These are phyloP conservation scores for Poeciliopsis turneri DNA, from an alignment of 2,797 vertebrate genomes.

Conservation along the genomic window DNA sequence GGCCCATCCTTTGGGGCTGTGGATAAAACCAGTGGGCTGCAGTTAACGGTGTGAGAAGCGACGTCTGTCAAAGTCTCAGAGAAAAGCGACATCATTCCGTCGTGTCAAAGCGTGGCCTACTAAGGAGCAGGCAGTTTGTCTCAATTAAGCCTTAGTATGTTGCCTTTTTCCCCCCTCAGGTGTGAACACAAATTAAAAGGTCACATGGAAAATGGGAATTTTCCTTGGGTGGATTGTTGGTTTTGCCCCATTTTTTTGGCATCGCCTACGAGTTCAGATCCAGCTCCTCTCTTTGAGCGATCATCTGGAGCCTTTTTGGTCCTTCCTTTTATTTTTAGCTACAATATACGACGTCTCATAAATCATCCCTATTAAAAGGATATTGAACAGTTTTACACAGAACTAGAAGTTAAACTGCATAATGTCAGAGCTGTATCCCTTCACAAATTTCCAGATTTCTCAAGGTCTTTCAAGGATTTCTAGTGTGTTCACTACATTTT, in stretches of 20 bases:
- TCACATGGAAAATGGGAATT: conserved; percentile 5
- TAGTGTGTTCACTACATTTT: not conserved
- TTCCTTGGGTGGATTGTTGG: conserved; percentile 9
- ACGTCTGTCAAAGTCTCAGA: conserved; percentile 67
- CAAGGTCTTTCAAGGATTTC: not conserved
- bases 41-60: conserved; percentile 83
- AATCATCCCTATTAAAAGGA: conserved; percentile 65
- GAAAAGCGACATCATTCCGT: conserved; percentile 79
- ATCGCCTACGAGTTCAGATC: conserved; percentile 38
- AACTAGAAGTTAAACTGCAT: conserved; percentile 45
- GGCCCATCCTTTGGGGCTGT: conserved; percentile 72
- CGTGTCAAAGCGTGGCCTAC: conserved; percentile 74
- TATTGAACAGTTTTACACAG: conserved; percentile 55
- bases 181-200: conserved; percentile 18
- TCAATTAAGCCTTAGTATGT: conserved; percentile 49
- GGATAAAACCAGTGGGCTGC: conserved; percentile 82
- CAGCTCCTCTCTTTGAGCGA: conserved; percentile 45
- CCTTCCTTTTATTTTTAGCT: conserved; percentile 64
- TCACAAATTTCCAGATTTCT: not conserved
- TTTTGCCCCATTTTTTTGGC: too few species aligned
- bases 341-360: conserved; percentile 59
- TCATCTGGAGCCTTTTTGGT: conserved; percentile 54
- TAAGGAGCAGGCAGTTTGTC: conserved; percentile 52
- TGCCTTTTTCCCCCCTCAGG: conserved; percentile 11
- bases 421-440: conserved; percentile 14